Conservation (phyloP, 1,140 invertebrate species). For the Calliphora vicina region DNA sequence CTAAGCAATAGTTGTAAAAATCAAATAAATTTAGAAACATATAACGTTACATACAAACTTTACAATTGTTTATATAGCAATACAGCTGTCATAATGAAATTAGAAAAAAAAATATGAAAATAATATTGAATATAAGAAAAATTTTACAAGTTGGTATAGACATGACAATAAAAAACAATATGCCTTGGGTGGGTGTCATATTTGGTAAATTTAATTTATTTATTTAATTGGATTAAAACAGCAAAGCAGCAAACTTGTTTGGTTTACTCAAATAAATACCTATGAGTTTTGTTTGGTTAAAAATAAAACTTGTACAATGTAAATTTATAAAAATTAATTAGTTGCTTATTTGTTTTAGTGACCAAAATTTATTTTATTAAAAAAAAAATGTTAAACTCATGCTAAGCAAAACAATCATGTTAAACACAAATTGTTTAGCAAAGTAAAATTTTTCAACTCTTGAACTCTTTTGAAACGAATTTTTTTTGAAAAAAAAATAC, state of each 20-base stretch:
- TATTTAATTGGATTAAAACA: constrained; percentile 7
- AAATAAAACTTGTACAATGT: neutral
- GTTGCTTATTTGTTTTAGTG: neutral
- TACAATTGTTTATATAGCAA: too few relatives aligned
- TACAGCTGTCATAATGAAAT: neutral
- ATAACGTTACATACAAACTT: too few relatives aligned
- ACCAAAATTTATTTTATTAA: neutral
- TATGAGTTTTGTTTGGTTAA: too few relatives aligned
- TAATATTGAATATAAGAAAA: neutral
- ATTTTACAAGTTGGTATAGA: neutral
- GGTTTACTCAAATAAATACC: too few relatives aligned
- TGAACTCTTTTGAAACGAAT: neutral
- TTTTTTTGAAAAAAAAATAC: neutral
- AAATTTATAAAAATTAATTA: neutral
- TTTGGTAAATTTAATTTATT: neutral
- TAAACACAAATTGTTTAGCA: neutral
- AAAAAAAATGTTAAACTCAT: neutral
- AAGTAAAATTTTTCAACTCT: neutral
- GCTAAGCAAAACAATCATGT: neutral
- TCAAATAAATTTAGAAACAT: neutral
- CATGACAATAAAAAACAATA: neutral
- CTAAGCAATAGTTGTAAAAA: neutral
- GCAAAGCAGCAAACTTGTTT: neutral
- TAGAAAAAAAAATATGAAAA: neutral
- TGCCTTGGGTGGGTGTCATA: neutral